Conservation (phyloP, 2,113 vertebrate species). For the Hylia prasina region DNA sequence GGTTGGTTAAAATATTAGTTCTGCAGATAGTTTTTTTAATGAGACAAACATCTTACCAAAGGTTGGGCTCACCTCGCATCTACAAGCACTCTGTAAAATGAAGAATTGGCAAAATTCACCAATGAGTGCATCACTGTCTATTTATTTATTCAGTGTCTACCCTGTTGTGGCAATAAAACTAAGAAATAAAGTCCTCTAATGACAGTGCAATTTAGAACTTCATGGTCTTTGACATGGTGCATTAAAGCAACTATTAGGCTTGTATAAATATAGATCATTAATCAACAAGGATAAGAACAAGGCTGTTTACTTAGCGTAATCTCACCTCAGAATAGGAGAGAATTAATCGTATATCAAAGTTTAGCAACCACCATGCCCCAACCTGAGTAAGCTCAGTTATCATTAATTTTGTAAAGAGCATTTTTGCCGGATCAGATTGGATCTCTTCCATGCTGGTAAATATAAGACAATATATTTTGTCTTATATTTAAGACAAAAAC, state of each 20-base stretch:
- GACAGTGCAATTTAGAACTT: neutral
- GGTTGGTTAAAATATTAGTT: neutral
- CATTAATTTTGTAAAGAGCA: neutral
- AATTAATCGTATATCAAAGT: neutral
- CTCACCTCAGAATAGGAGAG: constrained; percentile 19
- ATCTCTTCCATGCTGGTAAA: neutral
- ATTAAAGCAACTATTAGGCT: neutral
- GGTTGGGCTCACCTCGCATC: rapidly evolving
- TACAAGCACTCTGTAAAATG: neutral
- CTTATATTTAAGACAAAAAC: no score
- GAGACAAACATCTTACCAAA: neutral
- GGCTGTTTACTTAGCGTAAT: constrained; percentile 1
- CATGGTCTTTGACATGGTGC: neutral
- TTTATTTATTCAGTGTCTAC: neutral
- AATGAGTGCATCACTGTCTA: neutral
- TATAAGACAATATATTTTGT: neutral
- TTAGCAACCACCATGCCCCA: neutral
- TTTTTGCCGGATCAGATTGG: neutral
- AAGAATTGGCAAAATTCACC: neutral
- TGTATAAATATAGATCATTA: constrained; percentile 44
- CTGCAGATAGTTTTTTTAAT: neutral
- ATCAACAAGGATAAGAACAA: constrained; percentile 19
- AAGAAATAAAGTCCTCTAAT: neutral
- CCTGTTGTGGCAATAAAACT: neutral
- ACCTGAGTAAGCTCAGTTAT: neutral